Evolutionary conservation across 1,140 invertebrate genomes (phyloP).

Genomic region (Delia radicum): DNA sequence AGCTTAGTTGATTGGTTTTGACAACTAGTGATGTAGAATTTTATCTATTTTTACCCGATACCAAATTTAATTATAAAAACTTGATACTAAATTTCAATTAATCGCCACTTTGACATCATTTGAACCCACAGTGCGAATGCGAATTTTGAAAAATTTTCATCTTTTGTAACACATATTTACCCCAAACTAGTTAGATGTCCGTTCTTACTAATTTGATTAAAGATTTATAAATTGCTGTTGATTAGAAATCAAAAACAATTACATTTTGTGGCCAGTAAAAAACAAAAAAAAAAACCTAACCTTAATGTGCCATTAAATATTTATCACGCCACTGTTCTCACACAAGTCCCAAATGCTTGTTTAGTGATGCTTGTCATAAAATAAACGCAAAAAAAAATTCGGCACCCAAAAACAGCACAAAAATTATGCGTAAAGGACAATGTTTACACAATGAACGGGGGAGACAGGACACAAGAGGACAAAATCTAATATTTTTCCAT

Average conservation of each 20-base stretch:
- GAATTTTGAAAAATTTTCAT: no score
- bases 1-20: no score
- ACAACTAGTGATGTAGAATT: no score
- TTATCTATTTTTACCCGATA: no score
- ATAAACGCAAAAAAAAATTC: not conserved
- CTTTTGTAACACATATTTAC: no score
- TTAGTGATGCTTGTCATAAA: conserved; percentile 15
- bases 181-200: no score
- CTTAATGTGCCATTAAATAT: conserved; percentile 11
- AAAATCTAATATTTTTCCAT: not conserved
- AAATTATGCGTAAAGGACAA: conserved; percentile 1
- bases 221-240: no score
- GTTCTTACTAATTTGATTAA: no score
- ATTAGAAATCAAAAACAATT: not conserved
- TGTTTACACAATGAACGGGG: not conserved
- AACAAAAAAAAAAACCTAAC: not conserved
- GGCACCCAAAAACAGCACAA: not conserved
- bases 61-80: no score
- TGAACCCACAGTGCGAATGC: no score
- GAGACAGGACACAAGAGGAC: not conserved
- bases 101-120: no score
- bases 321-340: conserved; percentile 11
- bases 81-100: no score
- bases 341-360: not conserved
- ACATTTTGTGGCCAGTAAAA: not conserved